A percentile compares a stretch with the other conserved stretches of the same genome.
phyloP scores from a whole-genome alignment of 2,113 vertebrate genomes.

The Anhinga rufa region DNA sequence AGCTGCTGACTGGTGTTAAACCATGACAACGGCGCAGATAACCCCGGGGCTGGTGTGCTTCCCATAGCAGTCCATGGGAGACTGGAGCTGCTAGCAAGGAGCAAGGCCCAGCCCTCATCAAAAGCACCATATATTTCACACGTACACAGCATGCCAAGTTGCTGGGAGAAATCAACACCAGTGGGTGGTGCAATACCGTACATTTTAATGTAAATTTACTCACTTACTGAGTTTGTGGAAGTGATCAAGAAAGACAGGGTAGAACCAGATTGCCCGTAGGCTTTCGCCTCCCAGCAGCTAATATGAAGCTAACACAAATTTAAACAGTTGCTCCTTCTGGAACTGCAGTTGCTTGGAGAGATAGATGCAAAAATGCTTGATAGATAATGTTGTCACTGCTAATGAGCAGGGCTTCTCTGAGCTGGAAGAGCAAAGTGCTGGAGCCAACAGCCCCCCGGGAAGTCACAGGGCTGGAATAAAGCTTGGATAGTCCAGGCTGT shows the following conservation, averaged over 20 bases:
- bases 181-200: background rate
- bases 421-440: background rate
- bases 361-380: background rate
- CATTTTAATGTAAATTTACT: background rate
- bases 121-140: background rate
- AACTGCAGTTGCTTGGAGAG: background rate
- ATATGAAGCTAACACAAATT: background rate
- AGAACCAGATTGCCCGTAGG: background rate
- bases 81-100: background rate
- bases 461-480: background rate
- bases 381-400: background rate
- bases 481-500: background rate
- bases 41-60: background rate
- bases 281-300: background rate
- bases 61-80: background rate
- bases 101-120: background rate
- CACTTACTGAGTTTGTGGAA: background rate
- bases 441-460: background rate
- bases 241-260: background rate
- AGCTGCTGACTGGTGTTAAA: too few species aligned
- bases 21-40: too few species aligned
- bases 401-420: background rate
- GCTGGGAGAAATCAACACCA: background rate
- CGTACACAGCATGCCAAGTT: background rate
- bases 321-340: background rate